Percentiles rank a stretch among this genome's conserved stretches.
phyloP scores from a whole-genome alignment of 23 tunicate genomes.

The Trididemnum clinides region DNA sequence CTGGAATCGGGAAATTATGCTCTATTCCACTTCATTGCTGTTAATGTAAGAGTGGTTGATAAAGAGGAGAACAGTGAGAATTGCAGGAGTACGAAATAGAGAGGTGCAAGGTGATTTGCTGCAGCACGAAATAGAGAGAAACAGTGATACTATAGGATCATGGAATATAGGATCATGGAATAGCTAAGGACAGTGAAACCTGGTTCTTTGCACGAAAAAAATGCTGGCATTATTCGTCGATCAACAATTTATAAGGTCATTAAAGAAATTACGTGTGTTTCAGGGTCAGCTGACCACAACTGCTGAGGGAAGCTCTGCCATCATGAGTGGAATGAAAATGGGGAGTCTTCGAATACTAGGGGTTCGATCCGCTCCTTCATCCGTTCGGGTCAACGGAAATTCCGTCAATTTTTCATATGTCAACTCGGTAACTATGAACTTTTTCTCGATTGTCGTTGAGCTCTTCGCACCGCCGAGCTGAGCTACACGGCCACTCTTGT shows the following conservation, averaged over 20 bases:
- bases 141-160: too few relatives aligned
- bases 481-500: too few relatives aligned
- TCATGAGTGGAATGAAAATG: slow-evolving; percentile 50
- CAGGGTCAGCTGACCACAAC: slow-evolving; percentile 57
- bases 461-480: too few relatives aligned
- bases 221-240: neutral
- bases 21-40: slow-evolving; percentile 54
- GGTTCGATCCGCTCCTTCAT: slow-evolving; percentile 36
- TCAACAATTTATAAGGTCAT: too few relatives aligned
- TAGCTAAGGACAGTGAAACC: too few relatives aligned
- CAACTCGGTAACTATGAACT: slow-evolving; percentile 66
- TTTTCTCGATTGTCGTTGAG: too few relatives aligned
- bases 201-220: too few relatives aligned
- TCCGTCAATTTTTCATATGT: slow-evolving; percentile 18
- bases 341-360: slow-evolving; percentile 69
- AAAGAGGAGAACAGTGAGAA: too few relatives aligned
- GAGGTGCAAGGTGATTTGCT: too few relatives aligned
- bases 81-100: too few relatives aligned
- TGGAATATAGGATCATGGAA: too few relatives aligned
- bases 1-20: slow-evolving; percentile 52
- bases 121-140: too few relatives aligned
- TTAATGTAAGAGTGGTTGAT: slow-evolving; percentile 58
- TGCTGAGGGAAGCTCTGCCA: slow-evolving; percentile 1
- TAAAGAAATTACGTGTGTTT: neutral
- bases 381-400: slow-evolving; percentile 57